Base-by-base conservation (phyloP, 1,140 invertebrate species). In the Tenebrio molitor region DNA sequence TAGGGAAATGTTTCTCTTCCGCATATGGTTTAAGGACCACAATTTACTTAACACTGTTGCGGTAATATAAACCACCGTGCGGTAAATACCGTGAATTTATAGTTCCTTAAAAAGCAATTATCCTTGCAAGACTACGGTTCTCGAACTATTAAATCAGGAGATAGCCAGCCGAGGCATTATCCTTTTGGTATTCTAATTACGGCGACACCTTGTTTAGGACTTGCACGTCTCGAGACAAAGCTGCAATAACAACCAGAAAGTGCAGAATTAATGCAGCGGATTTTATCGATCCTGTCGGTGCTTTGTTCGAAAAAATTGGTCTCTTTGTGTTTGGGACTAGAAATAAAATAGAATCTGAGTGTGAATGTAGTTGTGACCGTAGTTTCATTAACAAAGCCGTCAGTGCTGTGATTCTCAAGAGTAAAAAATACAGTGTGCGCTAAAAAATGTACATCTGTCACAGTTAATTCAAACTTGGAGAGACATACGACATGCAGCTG, bases 21-120 rank as follows among this genome's bases (percentile, higher is more conserved):
- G 36, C 36, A 39, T 39, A 39, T 39, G 36, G 36, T 39, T 39
- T 39, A 39, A 39, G 12, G 36, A 39, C 36, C 36, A 29, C 50
- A 58, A 53, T 53, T 53, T 53, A 53, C 46, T 25, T 53, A 53
- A 53, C 46, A 12, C 21, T 16, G 44, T 58, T 71, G 74, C 58
- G 71, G 74, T 34, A 69, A 46, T 29, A 58, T 46, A 25, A 73
- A 73, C 46, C 46, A 21, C 41, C 16, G 34, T 73, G 71, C 46
- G 71, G 74, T 74, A 74, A 75, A 73, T 53, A 69, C 66, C 25
- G 46, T 71, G 67, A 77, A 77, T 77, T 77, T 77, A 77, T 77
- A 74, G 74, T 74, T 73, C 66, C 72, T 77, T 74, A 77, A 76
- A 76, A 77, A 74, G 76, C 72, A 77, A 77, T 77, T 77, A 77